A percentile compares a stretch with the other conserved stretches of the same genome.
These are phyloP conservation scores for Tetropium fuscum DNA, from an alignment of 2,888 invertebrate genomes.

Conservation along the genomic window DNA sequence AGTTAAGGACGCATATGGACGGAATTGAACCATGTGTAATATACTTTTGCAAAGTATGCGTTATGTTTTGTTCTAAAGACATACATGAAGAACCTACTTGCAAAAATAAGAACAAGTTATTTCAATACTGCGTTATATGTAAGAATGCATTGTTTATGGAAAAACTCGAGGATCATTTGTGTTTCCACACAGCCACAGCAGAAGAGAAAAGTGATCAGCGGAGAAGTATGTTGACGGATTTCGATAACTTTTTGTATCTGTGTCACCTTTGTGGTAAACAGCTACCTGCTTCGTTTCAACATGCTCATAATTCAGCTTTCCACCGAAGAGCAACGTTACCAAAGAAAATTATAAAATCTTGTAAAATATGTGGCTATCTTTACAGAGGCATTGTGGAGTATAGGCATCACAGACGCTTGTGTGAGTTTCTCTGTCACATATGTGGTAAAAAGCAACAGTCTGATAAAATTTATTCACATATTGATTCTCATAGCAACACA, in stretches of 20 bases:
- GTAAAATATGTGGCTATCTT: not conserved
- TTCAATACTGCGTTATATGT: not conserved
- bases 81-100: not conserved
- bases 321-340: not conserved
- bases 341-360: not conserved
- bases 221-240: not conserved
- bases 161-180: not conserved
- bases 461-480: conserved; percentile 19
- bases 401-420: not conserved
- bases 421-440: conserved; percentile 37
- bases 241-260: not conserved
- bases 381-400: not conserved
- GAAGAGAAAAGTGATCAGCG: not conserved
- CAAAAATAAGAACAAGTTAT: not conserved
- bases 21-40: not conserved
- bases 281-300: not conserved
- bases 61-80: not conserved
- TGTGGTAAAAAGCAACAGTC: conserved; percentile 44
- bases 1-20: not conserved
- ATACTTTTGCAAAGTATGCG: not conserved
- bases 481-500: conserved; percentile 32
- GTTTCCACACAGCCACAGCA: not conserved
- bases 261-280: conserved; percentile 11
- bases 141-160: not conserved
- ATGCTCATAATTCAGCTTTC: not conserved